These are phyloP conservation scores for Prosopocoilus inquinatus DNA, from an alignment of 2,888 invertebrate species.

Conservation along the genomic window DNA sequence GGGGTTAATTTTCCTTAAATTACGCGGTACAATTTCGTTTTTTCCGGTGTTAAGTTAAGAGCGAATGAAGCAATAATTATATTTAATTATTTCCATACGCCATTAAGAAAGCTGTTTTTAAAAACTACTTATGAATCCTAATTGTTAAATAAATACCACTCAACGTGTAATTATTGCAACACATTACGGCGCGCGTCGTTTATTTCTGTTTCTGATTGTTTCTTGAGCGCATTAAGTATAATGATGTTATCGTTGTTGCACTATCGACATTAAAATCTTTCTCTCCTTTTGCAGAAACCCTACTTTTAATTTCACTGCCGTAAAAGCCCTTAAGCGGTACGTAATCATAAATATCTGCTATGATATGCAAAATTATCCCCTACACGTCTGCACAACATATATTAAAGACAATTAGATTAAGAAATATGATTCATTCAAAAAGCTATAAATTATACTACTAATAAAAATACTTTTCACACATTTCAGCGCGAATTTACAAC, in stretches of 20 bases:
- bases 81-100: conserved; percentile 25
- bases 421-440: too few species aligned
- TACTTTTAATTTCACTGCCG: too few species aligned
- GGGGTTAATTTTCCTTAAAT: conserved; percentile 28
- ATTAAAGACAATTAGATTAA: too few species aligned
- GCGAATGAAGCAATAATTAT: conserved; percentile 22
- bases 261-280: background rate
- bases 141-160: conserved; percentile 32
- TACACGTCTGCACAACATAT: too few species aligned
- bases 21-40: conserved; percentile 25
- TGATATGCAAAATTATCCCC: too few species aligned
- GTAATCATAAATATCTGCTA: too few species aligned
- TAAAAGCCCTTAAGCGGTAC: too few species aligned
- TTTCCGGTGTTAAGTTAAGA: conserved; percentile 28
- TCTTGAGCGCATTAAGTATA: background rate
- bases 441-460: too few species aligned
- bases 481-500: too few species aligned
- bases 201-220: background rate
- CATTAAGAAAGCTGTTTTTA: conserved; percentile 29
- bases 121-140: conserved; percentile 28
- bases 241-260: conserved; percentile 4
- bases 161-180: conserved; percentile 18
- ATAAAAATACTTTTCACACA: too few species aligned
- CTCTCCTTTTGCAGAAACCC: background rate
- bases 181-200: conserved; percentile 1